Conservation (phyloP, 2,888 invertebrate species). For the Pachymerium ferrugineum region DNA sequence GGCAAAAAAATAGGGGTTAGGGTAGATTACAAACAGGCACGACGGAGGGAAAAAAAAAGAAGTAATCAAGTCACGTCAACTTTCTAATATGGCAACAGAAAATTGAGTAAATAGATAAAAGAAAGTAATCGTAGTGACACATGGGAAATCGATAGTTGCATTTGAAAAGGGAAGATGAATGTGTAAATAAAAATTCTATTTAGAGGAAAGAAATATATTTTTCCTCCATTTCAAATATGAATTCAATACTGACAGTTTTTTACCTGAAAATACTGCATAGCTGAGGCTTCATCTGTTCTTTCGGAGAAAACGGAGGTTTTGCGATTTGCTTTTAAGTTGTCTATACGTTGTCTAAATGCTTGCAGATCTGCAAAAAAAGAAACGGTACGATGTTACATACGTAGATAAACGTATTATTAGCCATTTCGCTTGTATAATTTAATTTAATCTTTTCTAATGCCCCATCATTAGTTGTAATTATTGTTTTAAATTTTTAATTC, state of each 20-base stretch:
- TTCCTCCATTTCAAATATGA: neutral
- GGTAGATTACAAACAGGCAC: constrained; percentile 8
- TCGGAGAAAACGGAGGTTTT: constrained; percentile 83
- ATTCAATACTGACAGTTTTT: neutral
- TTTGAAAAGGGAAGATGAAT: neutral
- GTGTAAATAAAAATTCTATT: neutral
- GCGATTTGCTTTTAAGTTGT: constrained; percentile 66
- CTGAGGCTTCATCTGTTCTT: constrained; percentile 95
- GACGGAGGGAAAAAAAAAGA: neutral
- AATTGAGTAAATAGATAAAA: constrained; percentile 2
- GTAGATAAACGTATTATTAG: too few relatives aligned
- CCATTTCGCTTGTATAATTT: too few relatives aligned
- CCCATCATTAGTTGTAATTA: too few relatives aligned
- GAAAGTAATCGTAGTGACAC: neutral
- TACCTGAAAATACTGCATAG: constrained; percentile 91
- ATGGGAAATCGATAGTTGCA: neutral
- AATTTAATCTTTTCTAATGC: too few relatives aligned
- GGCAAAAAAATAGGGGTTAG: neutral
- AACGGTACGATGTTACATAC: neutral
- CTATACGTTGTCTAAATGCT: constrained; percentile 66
- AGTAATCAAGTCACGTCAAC: constrained; percentile 8
- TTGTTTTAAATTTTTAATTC: too few relatives aligned
- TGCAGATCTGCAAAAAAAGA: constrained; percentile 57
- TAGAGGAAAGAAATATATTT: neutral
- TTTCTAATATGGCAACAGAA: constrained; percentile 8